Evolutionary conservation across 2,797 vertebrate species (phyloP).

Genomic region (Rallus crepitans): DNA sequence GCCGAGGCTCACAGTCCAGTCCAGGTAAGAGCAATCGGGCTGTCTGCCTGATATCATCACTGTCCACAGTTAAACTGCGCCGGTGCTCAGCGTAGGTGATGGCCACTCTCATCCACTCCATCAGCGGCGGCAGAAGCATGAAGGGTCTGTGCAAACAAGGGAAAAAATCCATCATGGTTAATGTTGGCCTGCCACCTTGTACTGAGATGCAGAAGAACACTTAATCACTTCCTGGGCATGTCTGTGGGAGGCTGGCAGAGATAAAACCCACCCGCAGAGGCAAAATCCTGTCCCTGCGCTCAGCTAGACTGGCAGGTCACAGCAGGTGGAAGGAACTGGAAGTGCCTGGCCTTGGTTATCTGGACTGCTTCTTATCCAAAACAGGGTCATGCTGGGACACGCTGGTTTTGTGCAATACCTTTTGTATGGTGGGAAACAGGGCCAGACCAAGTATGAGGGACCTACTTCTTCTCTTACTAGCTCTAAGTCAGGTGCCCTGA

Average conservation of each 20-base stretch:
- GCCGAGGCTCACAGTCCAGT: slow-evolving; percentile 95
- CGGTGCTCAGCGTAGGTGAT: slow-evolving; percentile 96
- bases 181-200: not conserved
- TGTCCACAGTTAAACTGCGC: slow-evolving; percentile 93
- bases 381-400: accelerated
- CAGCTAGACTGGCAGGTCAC: not conserved
- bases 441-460: not conserved
- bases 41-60: slow-evolving; percentile 94
- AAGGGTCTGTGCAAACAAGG: slow-evolving; percentile 84
- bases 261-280: not conserved
- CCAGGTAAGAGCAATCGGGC: slow-evolving; percentile 93
- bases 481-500: not conserved
- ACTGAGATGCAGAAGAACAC: accelerated
- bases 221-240: accelerated
- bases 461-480: not conserved
- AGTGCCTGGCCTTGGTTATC: not conserved
- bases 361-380: not conserved
- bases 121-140: slow-evolving; percentile 93
- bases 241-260: not conserved
- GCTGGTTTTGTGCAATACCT: too few species aligned
- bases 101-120: slow-evolving; percentile 99
- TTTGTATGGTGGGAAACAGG: too few species aligned
- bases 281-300: not conserved
- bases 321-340: not conserved
- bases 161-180: not conserved